A percentile compares a stretch with the other conserved stretches of the same genome.
phyloP scores from a whole-genome alignment of 2,888 invertebrate genomes.

The Caenorhabditis japonica region DNA sequence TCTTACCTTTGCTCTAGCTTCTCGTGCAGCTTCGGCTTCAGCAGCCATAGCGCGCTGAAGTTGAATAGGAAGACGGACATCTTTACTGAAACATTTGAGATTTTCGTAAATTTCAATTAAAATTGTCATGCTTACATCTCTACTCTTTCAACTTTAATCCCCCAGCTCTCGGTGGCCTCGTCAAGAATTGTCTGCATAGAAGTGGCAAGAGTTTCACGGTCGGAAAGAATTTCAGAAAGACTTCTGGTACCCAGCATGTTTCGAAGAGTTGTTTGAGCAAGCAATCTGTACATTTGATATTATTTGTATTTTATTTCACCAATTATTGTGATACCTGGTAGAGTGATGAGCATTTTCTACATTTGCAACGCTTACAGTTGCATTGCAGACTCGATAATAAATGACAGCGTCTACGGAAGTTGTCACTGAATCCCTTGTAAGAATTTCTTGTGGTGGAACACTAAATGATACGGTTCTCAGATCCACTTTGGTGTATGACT shows the following conservation, averaged over 20 bases:
- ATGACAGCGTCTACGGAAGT: conserved; percentile 91
- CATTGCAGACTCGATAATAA: conserved; percentile 86
- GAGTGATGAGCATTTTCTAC: conserved; percentile 86
- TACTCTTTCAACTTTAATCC: conserved; percentile 79
- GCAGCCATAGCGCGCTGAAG: conserved; percentile 95
- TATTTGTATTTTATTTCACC: neutral
- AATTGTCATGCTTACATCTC: conserved; percentile 64
- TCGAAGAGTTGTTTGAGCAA: conserved; percentile 79
- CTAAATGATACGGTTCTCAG: conserved; percentile 94
- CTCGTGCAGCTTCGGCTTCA: conserved; percentile 92
- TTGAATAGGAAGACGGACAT: conserved; percentile 91
- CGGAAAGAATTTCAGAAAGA: conserved; percentile 94
- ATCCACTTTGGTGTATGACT: conserved; percentile 89
- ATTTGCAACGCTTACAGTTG: conserved; percentile 95
- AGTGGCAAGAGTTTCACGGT: conserved; percentile 92
- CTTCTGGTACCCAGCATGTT: conserved; percentile 97
- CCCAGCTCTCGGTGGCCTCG: conserved; percentile 80
- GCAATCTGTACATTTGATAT: conserved; percentile 61
- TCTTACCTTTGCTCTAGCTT: conserved; percentile 81
- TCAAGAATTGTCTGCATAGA: conserved; percentile 84
- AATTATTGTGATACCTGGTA: conserved; percentile 44
- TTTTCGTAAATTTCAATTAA: neutral
- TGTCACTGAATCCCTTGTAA: conserved; percentile 96
- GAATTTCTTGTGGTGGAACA: conserved; percentile 96
- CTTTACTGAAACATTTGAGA: conserved; percentile 77